Percentiles rank a stretch among this genome's conserved stretches.
Conservation (phyloP, 2,888 invertebrate genomes). For the Thera obeliscata region DNA sequence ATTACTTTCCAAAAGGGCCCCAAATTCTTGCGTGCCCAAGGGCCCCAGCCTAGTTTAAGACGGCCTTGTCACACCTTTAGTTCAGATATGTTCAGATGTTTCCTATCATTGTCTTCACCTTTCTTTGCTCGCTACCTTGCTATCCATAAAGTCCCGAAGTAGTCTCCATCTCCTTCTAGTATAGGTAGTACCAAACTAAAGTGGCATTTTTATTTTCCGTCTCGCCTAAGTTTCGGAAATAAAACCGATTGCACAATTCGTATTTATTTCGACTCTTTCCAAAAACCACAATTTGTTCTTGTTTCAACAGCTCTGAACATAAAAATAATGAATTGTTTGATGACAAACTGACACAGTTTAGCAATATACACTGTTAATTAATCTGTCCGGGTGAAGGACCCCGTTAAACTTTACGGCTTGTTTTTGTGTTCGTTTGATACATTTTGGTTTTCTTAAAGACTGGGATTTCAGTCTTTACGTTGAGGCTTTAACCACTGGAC, state of each 20-base stretch:
- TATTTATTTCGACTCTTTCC: slow-evolving; percentile 6
- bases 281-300: slow-evolving; percentile 12
- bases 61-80: too few relatives aligned
- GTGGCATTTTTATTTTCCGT: not conserved
- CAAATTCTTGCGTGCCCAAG: too few relatives aligned
- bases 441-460: slow-evolving; percentile 31
- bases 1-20: too few relatives aligned
- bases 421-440: slow-evolving; percentile 32
- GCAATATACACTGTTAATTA: slow-evolving; percentile 13
- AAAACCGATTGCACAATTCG: slow-evolving; percentile 11
- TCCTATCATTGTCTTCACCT: too few relatives aligned
- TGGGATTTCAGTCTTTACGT: slow-evolving; percentile 7
- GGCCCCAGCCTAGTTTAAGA: too few relatives aligned
- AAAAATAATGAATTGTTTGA: slow-evolving; percentile 26
- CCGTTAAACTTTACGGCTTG: slow-evolving; percentile 40
- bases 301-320: slow-evolving; percentile 24
- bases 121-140: too few relatives aligned
- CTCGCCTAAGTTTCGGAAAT: not conserved
- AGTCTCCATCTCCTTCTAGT: not conserved
- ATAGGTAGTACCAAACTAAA: not conserved
- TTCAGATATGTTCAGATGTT: too few relatives aligned
- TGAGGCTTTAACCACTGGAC: not conserved
- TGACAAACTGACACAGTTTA: slow-evolving; percentile 25
- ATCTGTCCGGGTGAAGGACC: slow-evolving; percentile 30
- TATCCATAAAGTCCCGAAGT: too few relatives aligned